These are phyloP conservation scores for Lepus americanus DNA, from an alignment of 2,113 vertebrate genomes.

Conservation along the genomic window DNA sequence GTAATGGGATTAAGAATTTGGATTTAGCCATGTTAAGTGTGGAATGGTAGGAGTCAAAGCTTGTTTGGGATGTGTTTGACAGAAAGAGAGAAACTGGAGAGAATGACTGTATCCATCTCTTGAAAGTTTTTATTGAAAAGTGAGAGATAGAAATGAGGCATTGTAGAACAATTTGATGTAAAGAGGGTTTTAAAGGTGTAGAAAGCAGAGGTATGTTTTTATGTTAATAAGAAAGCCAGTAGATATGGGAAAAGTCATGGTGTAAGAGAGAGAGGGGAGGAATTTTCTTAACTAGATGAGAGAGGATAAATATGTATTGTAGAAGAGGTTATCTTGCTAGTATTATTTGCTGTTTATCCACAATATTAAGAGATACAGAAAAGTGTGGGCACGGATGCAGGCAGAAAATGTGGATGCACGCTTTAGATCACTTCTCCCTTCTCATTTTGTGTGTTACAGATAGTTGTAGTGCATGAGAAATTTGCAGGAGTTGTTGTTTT, in stretches of 20 bases:
- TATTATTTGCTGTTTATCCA: background rate
- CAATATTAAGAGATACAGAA: background rate
- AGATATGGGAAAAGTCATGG: background rate
- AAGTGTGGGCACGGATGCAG: background rate
- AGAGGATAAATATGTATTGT: background rate
- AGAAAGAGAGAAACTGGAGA: background rate
- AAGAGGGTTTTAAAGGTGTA: background rate
- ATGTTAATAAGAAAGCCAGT: background rate
- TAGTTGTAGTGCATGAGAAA: background rate
- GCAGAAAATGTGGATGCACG: background rate
- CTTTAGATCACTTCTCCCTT: background rate
- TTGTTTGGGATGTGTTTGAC: conserved; percentile 33
- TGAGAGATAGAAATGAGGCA: background rate
- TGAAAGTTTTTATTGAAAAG: background rate
- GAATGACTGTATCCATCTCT: background rate
- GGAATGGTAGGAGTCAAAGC: background rate
- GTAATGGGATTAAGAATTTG: conserved; percentile 1
- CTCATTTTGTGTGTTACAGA: background rate
- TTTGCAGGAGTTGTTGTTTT: background rate
- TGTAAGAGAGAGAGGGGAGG: background rate
- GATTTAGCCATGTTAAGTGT: background rate
- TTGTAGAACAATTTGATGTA: background rate
- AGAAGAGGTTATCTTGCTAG: background rate
- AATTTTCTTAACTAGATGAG: background rate
- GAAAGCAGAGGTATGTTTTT: background rate